Evolutionary conservation across 2,797 vertebrate genomes (phyloP).

Genomic region (Streptopelia turtur): DNA sequence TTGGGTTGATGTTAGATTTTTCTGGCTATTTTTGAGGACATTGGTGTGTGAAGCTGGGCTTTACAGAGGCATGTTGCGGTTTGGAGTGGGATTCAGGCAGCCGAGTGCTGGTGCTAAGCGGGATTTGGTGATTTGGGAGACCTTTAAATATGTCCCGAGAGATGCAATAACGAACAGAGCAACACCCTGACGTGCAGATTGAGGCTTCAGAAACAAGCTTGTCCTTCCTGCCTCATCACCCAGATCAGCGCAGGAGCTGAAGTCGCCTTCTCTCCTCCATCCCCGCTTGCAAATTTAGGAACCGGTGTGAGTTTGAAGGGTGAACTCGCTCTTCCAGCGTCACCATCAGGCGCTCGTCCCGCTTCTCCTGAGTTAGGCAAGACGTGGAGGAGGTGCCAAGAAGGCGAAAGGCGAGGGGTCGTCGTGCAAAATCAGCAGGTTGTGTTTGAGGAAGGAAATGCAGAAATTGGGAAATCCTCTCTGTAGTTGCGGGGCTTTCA

Average conservation of each 20-base stretch:
- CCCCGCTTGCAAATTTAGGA: not conserved
- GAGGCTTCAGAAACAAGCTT: not conserved
- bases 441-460: not conserved
- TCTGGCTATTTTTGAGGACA: not conserved
- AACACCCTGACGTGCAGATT: accelerated
- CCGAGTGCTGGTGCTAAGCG: accelerated
- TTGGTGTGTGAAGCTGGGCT: not conserved
- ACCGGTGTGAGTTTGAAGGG: not conserved
- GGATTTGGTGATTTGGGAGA: not conserved
- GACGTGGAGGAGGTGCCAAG: not conserved
- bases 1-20: not conserved
- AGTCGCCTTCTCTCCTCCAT: not conserved
- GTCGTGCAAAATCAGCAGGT: accelerated
- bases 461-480: not conserved
- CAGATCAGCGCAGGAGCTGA: not conserved
- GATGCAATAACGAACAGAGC: not conserved
- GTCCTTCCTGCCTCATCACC: not conserved
- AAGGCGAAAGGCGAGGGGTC: not conserved
- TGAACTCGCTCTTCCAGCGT: not conserved
- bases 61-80: not conserved
- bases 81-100: not conserved
- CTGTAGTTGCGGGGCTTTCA: not conserved
- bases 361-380: not conserved
- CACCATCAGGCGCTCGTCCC: accelerated
- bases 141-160: not conserved